phyloP scores from a whole-genome alignment of 30 jellyfish, hydroid and myxozoan species.

The Phacellophora camtschatica region DNA sequence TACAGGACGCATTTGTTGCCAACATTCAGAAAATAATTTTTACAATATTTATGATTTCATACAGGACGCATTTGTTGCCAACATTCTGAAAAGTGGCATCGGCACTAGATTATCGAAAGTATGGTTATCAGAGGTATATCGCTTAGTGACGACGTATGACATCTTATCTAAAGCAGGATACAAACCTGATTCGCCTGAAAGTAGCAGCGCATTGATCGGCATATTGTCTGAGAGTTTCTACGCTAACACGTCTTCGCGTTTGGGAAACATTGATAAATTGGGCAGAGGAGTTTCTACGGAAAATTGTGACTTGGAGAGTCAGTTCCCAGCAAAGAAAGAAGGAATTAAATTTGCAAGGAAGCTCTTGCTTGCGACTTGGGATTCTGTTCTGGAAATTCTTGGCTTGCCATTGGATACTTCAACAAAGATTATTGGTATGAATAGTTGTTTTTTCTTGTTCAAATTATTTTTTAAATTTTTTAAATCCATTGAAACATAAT shows the following conservation, averaged over 20 bases:
- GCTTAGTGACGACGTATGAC: slow-evolving; percentile 94
- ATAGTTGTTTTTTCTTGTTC: too few species aligned
- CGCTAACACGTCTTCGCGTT: slow-evolving; percentile 36
- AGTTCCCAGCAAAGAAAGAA: slow-evolving; percentile 72
- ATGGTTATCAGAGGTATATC: slow-evolving; percentile 92
- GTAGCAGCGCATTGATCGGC: slow-evolving; percentile 87
- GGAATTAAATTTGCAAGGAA: slow-evolving; percentile 88
- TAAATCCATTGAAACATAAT: too few species aligned
- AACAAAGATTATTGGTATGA: slow-evolving; percentile 74
- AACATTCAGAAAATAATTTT: too few species aligned
- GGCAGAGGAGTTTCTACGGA: slow-evolving; percentile 23
- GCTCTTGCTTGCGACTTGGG: slow-evolving; percentile 92
- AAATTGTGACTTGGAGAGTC: neutral
- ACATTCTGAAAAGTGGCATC: slow-evolving; percentile 69
- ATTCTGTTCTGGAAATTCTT: slow-evolving; percentile 77
- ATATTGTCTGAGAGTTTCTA: slow-evolving; percentile 77
- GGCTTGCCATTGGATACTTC: slow-evolving; percentile 91
- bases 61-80: slow-evolving; percentile 77
- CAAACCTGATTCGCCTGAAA: slow-evolving; percentile 76
- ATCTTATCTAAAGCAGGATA: slow-evolving; percentile 94
- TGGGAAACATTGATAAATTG: slow-evolving; percentile 28
- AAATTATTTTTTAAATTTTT: too few species aligned
- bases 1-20: slow-evolving; percentile 75
- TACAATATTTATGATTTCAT: neutral
- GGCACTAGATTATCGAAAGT: slow-evolving; percentile 78